phyloP scores from a whole-genome alignment of 2,888 invertebrate genomes.

The Gerris lacustris region DNA sequence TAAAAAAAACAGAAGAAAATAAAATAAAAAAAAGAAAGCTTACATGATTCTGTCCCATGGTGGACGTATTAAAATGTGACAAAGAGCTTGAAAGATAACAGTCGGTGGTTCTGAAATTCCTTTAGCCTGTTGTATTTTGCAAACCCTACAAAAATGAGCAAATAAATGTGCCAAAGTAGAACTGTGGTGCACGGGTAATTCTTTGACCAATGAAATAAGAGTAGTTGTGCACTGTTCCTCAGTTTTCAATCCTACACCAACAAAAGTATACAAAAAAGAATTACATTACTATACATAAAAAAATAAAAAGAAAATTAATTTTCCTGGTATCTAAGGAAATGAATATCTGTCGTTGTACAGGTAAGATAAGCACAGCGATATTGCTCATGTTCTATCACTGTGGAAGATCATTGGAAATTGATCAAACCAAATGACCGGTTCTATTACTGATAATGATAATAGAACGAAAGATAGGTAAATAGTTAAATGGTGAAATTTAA shows the following conservation, averaged over 20 bases:
- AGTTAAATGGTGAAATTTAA: no score
- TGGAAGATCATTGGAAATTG: no score
- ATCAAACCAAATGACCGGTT: no score
- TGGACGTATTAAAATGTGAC: constrained; percentile 58
- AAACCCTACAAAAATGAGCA: constrained; percentile 58
- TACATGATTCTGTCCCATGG: constrained; percentile 66
- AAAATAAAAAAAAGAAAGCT: constrained; percentile 34
- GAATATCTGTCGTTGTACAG: no score
- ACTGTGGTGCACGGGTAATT: constrained; percentile 52
- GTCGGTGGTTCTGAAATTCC: constrained; percentile 53
- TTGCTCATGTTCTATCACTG: no score
- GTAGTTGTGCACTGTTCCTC: constrained; percentile 47
- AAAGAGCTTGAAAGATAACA: constrained; percentile 55
- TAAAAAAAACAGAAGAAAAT: not conserved
- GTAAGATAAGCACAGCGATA: no score
- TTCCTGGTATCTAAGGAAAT: no score
- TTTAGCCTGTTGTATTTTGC: constrained; percentile 51
- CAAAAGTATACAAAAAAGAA: constrained; percentile 13
- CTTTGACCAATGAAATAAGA: constrained; percentile 44
- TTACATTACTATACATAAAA: not conserved
- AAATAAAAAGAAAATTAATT: no score
- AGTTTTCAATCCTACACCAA: constrained; percentile 38
- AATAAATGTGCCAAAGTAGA: constrained; percentile 51
- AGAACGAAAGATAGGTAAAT: no score
- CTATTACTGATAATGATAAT: no score